Percentiles rank a stretch among this genome's conserved stretches.
Conservation (phyloP, 2,888 invertebrate species). For the Drosophila testacea region DNA sequence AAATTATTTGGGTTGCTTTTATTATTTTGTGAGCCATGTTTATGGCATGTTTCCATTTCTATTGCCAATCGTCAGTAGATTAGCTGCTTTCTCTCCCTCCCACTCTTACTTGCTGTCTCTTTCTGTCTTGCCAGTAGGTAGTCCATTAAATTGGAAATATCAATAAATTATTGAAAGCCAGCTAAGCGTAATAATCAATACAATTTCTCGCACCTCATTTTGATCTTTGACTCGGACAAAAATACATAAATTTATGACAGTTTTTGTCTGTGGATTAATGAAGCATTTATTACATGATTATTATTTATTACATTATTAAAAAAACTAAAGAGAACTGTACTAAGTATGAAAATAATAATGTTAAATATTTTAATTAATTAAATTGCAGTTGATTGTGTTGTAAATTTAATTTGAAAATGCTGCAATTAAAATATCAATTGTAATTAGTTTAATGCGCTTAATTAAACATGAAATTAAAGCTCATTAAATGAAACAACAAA, state of each 20-base stretch:
- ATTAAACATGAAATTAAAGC: neutral
- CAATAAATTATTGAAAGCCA: constrained; percentile 56
- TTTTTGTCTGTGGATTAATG: constrained; percentile 17
- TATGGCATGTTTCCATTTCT: constrained; percentile 53
- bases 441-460: constrained; percentile 25
- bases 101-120: neutral
- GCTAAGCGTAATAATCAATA: constrained; percentile 51
- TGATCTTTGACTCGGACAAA: neutral
- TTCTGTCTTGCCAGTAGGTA: neutral
- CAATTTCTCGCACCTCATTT: constrained; percentile 53
- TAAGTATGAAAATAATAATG: neutral
- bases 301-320: constrained; percentile 5
- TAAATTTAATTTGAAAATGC: neutral
- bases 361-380: constrained; percentile 33
- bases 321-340: neutral
- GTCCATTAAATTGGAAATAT: constrained; percentile 46
- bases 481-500: constrained; percentile 16
- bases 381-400: neutral
- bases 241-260: constrained; percentile 19
- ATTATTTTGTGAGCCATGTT: constrained; percentile 57
- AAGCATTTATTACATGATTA: constrained; percentile 9
- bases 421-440: constrained; percentile 6
- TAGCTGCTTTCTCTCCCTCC: constrained; percentile 24
- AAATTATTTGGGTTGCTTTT: constrained; percentile 49
- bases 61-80: constrained; percentile 58